phyloP scores from a whole-genome alignment of 2,888 invertebrate genomes.

The Papilio demoleus region DNA sequence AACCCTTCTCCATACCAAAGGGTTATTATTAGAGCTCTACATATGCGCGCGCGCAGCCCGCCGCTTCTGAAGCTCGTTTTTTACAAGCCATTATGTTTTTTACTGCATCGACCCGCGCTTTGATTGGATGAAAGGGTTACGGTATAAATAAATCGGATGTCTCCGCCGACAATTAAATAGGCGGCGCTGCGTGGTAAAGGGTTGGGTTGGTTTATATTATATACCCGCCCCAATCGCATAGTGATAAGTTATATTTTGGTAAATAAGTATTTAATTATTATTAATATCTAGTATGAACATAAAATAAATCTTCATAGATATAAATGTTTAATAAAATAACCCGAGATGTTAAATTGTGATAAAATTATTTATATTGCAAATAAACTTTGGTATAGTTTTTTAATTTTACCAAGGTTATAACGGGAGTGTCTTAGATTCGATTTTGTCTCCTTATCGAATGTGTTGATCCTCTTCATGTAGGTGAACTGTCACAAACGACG shows the following conservation, averaged over 20 bases:
- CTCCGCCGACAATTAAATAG: constrained; percentile 54
- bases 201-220: constrained; percentile 61
- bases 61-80: constrained; percentile 77
- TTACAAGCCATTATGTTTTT: constrained; percentile 72
- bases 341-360: not conserved
- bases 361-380: not conserved
- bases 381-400: not conserved
- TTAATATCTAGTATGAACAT: too few species aligned
- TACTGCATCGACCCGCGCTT: constrained; percentile 58
- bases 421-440: not conserved
- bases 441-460: not conserved
- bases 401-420: not conserved
- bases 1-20: constrained; percentile 74
- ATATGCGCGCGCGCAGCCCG: constrained; percentile 64
- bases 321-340: not conserved
- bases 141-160: constrained; percentile 70
- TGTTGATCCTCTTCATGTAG: not conserved
- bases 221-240: constrained; percentile 42
- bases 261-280: not conserved
- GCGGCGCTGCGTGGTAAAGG: constrained; percentile 68
- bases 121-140: constrained; percentile 78
- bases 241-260: constrained; percentile 1
- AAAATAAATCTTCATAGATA: not conserved
- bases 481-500: not conserved
- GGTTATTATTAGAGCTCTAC: constrained; percentile 78